These are phyloP conservation scores for Odontothrips loti DNA, from an alignment of 2,888 invertebrate genomes.

Conservation along the genomic window DNA sequence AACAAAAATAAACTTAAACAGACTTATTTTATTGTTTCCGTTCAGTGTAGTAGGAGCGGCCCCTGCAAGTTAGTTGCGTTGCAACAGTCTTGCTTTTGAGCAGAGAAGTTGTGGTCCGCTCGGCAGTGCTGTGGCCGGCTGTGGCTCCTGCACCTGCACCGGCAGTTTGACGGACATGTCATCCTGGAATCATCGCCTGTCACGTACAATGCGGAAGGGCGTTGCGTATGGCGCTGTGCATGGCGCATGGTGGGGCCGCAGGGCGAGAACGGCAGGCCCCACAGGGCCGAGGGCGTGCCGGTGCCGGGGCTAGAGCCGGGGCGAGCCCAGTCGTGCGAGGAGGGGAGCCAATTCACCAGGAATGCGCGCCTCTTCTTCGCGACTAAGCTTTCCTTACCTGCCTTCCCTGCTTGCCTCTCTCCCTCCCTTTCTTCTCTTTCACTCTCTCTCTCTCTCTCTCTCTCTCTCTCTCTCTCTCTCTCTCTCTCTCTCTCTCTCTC, in stretches of 20 bases:
- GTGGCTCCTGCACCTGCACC: neutral
- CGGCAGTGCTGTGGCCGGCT: neutral
- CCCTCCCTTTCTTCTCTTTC: neutral
- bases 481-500: too few species aligned
- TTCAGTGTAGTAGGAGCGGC: too few species aligned
- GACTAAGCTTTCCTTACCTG: neutral
- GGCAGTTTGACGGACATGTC: too few species aligned
- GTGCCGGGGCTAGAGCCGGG: too few species aligned
- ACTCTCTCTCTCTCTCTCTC: neutral
- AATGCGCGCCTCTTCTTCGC: neutral
- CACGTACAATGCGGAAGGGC: neutral
- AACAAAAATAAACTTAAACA: too few species aligned
- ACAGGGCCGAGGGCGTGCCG: neutral
- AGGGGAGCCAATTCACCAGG: neutral
- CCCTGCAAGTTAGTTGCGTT: too few species aligned
- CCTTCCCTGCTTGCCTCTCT: neutral
- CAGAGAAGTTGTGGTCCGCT: too few species aligned
- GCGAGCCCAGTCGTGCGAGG: neutral
- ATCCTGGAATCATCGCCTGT: neutral
- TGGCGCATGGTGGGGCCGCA: neutral
- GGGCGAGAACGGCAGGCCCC: neutral
- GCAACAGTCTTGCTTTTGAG: too few species aligned
- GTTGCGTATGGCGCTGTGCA: neutral
- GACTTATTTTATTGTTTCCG: too few species aligned
- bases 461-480: neutral